phyloP scores from a whole-genome alignment of 2,888 invertebrate genomes.

The Unio pictorum region DNA sequence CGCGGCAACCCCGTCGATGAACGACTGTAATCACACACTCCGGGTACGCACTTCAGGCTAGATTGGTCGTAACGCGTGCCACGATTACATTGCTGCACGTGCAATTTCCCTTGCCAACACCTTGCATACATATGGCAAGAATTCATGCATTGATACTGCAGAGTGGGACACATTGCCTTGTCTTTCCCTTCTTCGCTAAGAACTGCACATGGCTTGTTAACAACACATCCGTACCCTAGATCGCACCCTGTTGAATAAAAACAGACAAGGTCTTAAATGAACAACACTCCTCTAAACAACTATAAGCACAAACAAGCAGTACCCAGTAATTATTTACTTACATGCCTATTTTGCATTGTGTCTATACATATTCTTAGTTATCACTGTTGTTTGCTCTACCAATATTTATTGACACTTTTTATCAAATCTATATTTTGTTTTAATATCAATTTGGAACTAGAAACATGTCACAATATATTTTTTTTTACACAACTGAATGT shows the following conservation, averaged over 20 bases:
- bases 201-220: slow-evolving; percentile 20
- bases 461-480: too few species aligned
- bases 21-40: background rate
- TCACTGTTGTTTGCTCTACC: too few species aligned
- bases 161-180: slow-evolving; percentile 9
- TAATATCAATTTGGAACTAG: too few species aligned
- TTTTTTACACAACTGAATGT: too few species aligned
- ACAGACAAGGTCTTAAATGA: background rate
- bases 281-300: too few species aligned
- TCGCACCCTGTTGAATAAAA: slow-evolving; percentile 29
- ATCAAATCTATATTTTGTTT: too few species aligned
- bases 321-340: too few species aligned
- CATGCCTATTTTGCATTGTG: too few species aligned
- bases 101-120: slow-evolving; percentile 24
- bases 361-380: too few species aligned
- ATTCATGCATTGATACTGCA: slow-evolving; percentile 10
- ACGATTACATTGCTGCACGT: slow-evolving; percentile 25
- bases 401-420: too few species aligned
- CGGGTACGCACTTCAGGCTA: background rate
- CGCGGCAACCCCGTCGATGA: background rate
- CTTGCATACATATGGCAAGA: slow-evolving; percentile 31
- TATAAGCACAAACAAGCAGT: too few species aligned
- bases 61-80: slow-evolving; percentile 12
- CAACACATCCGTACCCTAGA: slow-evolving; percentile 25
- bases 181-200: slow-evolving; percentile 3